These are phyloP conservation scores for Tipula confusa DNA, from an alignment of 2,888 invertebrate species.

Conservation along the genomic window DNA sequence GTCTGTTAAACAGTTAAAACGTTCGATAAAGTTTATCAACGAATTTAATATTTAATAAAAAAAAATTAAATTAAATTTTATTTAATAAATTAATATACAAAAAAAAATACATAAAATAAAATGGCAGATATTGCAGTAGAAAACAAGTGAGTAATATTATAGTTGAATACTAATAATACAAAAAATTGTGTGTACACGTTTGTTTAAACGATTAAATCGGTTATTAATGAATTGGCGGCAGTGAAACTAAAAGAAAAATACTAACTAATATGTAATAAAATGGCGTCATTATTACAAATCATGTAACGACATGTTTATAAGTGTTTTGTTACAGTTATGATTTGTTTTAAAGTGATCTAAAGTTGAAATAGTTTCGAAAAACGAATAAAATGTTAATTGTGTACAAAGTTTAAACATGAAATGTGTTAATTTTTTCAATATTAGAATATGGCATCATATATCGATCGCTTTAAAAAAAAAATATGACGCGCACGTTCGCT, in stretches of 20 bases:
- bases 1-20: conserved; percentile 44
- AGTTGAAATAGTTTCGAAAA: background rate
- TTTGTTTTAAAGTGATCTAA: background rate
- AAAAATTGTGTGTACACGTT: background rate
- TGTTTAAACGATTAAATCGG: background rate
- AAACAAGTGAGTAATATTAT: conserved; percentile 49
- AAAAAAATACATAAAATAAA: conserved; percentile 41
- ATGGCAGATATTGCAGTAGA: conserved; percentile 51
- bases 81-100: conserved; percentile 29
- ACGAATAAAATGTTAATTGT: background rate
- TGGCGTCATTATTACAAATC: conserved; percentile 9
- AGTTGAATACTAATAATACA: conserved; percentile 26
- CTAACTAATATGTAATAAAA: background rate
- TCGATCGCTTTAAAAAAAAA: background rate
- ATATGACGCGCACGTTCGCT: conserved; percentile 27
- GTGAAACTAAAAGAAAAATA: background rate
- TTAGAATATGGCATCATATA: conserved; percentile 27
- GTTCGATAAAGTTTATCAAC: conserved; percentile 36
- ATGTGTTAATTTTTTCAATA: conserved; percentile 15
- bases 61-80: conserved; percentile 3
- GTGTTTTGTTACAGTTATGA: background rate
- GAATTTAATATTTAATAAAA: background rate
- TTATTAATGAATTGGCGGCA: conserved; percentile 28
- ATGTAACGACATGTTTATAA: background rate
- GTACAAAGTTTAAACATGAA: background rate